Percentiles rank a stretch among this genome's conserved stretches.
phyloP scores from a whole-genome alignment of 2,888 invertebrate species.

The Drepana falcataria region DNA sequence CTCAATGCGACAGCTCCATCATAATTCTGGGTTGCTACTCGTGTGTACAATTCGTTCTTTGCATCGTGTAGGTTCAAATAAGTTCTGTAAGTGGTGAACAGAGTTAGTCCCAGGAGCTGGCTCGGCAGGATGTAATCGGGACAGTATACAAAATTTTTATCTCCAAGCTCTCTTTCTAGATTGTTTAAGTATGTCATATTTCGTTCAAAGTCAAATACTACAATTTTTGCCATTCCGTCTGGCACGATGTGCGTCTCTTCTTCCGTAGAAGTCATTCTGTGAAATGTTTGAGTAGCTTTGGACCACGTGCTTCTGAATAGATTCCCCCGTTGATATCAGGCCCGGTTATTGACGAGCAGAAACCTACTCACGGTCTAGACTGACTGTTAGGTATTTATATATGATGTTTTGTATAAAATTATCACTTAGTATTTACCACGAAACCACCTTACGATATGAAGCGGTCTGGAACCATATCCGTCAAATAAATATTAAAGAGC shows the following conservation, averaged over 20 bases:
- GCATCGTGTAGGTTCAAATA: conserved; percentile 25
- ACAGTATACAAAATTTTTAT: conserved; percentile 22
- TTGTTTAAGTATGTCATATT: conserved; percentile 23
- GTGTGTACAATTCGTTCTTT: conserved; percentile 20
- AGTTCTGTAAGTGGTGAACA: conserved; percentile 24
- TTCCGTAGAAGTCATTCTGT: conserved; percentile 36
- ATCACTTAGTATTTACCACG: no score
- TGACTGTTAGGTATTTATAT: conserved; percentile 21
- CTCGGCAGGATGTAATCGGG: conserved; percentile 19
- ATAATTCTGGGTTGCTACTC: conserved; percentile 17
- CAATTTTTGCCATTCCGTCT: conserved; percentile 24
- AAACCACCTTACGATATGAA: no score
- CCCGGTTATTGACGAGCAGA: conserved; percentile 39
- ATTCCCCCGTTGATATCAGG: conserved; percentile 33
- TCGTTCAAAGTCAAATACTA: conserved; percentile 30
- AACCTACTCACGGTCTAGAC: conserved; percentile 33
- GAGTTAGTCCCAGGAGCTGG: conserved; percentile 19
- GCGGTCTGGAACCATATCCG: no score
- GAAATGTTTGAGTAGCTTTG: conserved; percentile 27
- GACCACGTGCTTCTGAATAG: conserved; percentile 37
- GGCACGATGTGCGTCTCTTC: conserved; percentile 42
- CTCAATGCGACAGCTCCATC: conserved; percentile 26
- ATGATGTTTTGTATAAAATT: no score
- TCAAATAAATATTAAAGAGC: no score
- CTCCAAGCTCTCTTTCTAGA: conserved; percentile 21